phyloP scores from a whole-genome alignment of 2,797 vertebrate species.

The Tinamus major region DNA sequence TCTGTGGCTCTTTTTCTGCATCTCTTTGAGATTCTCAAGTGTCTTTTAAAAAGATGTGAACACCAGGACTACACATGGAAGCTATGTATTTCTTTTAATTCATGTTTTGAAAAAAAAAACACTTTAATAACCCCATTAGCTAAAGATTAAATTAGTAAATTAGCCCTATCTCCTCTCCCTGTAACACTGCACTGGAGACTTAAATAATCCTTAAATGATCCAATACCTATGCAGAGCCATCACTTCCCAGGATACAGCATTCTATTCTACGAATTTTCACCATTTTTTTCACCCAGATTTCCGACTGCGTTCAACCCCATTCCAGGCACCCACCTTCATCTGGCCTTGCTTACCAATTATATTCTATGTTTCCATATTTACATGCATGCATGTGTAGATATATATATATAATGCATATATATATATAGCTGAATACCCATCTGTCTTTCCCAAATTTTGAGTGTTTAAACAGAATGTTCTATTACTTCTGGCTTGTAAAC shows the following conservation, averaged over 20 bases:
- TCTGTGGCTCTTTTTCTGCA: not conserved
- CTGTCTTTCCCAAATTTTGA: not conserved
- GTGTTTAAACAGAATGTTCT: not conserved
- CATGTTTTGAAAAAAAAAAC: not conserved
- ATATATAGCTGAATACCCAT: not conserved
- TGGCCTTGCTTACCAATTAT: not conserved
- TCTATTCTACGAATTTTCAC: not conserved
- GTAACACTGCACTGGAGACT: not conserved
- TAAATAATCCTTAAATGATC: not conserved
- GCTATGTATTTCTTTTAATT: not conserved
- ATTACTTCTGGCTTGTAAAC: not conserved
- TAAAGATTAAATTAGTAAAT: slow-evolving; percentile 5
- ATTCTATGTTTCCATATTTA: no score
- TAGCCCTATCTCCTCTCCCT: not conserved
- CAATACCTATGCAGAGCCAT: not conserved
- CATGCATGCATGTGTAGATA: no score
- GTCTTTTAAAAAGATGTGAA: not conserved
- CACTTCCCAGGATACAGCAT: not conserved
- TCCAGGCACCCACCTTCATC: not conserved
- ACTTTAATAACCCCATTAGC: not conserved
- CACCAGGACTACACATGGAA: not conserved
- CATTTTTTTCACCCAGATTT: not conserved
- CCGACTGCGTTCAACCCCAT: not conserved
- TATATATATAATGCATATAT: no score
- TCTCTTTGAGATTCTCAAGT: not conserved